phyloP scores from a whole-genome alignment of 2,888 invertebrate species.

The Salpingus planirostris region DNA sequence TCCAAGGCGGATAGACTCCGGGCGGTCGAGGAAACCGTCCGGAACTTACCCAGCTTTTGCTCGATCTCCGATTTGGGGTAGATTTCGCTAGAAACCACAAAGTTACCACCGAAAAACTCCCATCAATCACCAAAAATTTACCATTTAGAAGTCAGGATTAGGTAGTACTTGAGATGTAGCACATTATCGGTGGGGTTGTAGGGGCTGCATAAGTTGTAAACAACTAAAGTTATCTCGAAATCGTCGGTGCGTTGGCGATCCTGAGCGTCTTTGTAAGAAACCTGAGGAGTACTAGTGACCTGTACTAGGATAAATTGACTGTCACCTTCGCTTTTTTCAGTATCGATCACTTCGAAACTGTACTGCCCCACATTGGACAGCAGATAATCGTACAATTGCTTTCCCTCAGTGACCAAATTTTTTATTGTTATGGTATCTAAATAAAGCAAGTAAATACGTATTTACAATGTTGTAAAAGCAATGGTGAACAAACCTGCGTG shows the following conservation, averaged over 20 bases:
- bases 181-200: slow-evolving; percentile 31
- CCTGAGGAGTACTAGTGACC: slow-evolving; percentile 47
- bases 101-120: slow-evolving; percentile 2
- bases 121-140: slow-evolving; percentile 22
- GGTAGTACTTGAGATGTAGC: slow-evolving; percentile 50
- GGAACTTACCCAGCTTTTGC: slow-evolving; percentile 51
- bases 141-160: slow-evolving; percentile 52
- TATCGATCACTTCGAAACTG: slow-evolving; percentile 56
- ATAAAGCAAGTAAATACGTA: too few species aligned
- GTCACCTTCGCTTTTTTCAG: slow-evolving; percentile 42
- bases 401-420: slow-evolving; percentile 53
- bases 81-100: slow-evolving; percentile 46
- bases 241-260: slow-evolving; percentile 54
- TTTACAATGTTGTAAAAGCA: neutral
- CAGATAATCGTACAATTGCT: slow-evolving; percentile 61
- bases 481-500: slow-evolving; percentile 49
- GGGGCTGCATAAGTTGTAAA: slow-evolving; percentile 48
- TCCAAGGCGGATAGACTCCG: slow-evolving; percentile 24
- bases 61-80: slow-evolving; percentile 56
- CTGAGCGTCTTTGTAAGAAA: slow-evolving; percentile 51
- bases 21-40: slow-evolving; percentile 45
- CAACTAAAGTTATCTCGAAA: slow-evolving; percentile 58
- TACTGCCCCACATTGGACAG: slow-evolving; percentile 58
- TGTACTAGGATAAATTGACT: slow-evolving; percentile 56
- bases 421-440: slow-evolving; percentile 49